Base-by-base conservation (phyloP, 1,140 invertebrate species). In the Drosophila baimaii region DNA sequence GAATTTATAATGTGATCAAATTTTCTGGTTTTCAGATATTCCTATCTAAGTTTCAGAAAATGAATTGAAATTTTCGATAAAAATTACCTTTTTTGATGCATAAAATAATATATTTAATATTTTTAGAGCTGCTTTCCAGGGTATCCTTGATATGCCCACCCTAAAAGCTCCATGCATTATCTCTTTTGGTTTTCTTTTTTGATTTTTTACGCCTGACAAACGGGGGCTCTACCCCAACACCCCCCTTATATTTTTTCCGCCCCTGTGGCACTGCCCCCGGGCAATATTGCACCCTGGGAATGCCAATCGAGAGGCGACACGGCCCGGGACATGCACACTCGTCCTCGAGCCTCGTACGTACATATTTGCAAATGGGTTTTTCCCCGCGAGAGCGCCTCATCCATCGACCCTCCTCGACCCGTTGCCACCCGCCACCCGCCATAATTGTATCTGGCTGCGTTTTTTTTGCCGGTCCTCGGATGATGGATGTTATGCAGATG, bases 311-410 rank as follows among this genome's bases (percentile, higher is more conserved):
- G 52, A 41, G 54, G 41, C 52, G 51, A 27, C 68, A 69, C 66
- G 27, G 62, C 33, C 61, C 29, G 12, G 61, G 61, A 51, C 27
- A 43, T 51, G n/a, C 35, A 56, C 35, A 56, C 12, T 41, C 46
- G 33, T 49, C 54, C 62, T 31, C n/a, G 23, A 47, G n/a, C 29
- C 63, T 31, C 65, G 61, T 49, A 35, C 46, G 43, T 71, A 66
- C 68, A 70, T 83, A 83, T 83, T 83, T 83, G 81, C 81, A 83
- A 83, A 84, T 83, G 81, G 81, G 52, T 71, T 68, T 70, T 72
- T 57, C 44, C 37, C 21, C 21, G 41, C 35, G 27, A 66, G 43
- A 46, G 25, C 5, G 12, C 4, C 25, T 17, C 62, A n/a, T n/a
- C n/a, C n/a, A n/a, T n/a, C n/a, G n/a, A n/a, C 21, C 5, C 29